Conservation (phyloP, 2,797 vertebrate genomes). For the Urosaurus nigricauda region DNA sequence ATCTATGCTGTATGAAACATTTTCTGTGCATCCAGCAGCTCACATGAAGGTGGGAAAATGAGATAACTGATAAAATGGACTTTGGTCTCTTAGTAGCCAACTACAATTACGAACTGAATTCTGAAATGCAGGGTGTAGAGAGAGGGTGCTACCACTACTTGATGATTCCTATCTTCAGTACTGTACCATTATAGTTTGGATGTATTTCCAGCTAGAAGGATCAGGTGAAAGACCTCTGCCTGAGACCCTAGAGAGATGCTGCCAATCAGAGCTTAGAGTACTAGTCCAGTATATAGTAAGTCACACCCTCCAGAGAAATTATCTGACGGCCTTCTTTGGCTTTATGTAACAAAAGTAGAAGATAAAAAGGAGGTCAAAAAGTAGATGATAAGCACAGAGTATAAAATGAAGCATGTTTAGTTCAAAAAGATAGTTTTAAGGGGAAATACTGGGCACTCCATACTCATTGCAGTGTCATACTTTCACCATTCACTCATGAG, state of each 20-base stretch:
- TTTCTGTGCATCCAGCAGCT: constrained; percentile 46
- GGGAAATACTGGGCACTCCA: neutral
- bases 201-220: neutral
- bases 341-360: neutral
- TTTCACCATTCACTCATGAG: no score
- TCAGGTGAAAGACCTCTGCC: neutral
- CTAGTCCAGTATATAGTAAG: no score
- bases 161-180: neutral
- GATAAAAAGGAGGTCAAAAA: neutral
- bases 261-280: no score
- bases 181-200: neutral
- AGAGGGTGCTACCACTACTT: neutral
- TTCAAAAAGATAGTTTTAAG: constrained; percentile 40
- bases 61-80: neutral
- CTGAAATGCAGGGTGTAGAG: neutral
- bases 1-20: constrained; percentile 26
- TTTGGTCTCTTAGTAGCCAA: constrained; percentile 11
- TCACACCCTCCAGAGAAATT: no score
- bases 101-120: constrained; percentile 21
- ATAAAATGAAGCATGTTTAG: constrained; percentile 49
- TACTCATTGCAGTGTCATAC: no score
- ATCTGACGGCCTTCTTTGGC: no score
- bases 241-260: no score
- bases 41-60: constrained; percentile 51
- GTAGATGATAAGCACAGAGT: constrained; percentile 27